These are phyloP conservation scores for Drosophila anomelani DNA, from an alignment of 2,888 invertebrate genomes.

Conservation along the genomic window DNA sequence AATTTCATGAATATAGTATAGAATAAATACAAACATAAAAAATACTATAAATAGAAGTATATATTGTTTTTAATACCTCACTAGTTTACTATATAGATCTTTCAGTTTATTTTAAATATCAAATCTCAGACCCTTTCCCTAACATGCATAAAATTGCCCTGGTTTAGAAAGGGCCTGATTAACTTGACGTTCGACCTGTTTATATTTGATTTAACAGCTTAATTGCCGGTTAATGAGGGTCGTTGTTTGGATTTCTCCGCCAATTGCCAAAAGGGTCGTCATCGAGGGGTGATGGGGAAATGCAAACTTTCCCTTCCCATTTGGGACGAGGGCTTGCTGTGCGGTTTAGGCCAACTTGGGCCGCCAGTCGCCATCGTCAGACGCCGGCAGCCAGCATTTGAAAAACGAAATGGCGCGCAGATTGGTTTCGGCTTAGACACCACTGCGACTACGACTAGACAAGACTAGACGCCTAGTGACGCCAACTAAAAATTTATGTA, in stretches of 20 bases:
- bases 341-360: slow-evolving; percentile 69
- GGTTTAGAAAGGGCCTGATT: neutral
- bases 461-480: slow-evolving; percentile 82
- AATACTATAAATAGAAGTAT: too few species aligned
- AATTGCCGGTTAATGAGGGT: slow-evolving; percentile 42
- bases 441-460: slow-evolving; percentile 65
- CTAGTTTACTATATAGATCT: too few species aligned
- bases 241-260: slow-evolving; percentile 29
- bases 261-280: slow-evolving; percentile 11
- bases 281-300: neutral
- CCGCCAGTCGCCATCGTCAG: slow-evolving; percentile 73
- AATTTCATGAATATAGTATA: too few species aligned
- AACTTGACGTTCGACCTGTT: slow-evolving; percentile 9
- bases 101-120: neutral
- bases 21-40: too few species aligned
- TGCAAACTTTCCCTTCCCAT: slow-evolving; percentile 38
- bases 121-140: neutral
- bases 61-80: too few species aligned
- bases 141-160: neutral
- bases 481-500: slow-evolving; percentile 78
- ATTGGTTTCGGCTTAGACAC: slow-evolving; percentile 80
- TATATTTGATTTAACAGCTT: slow-evolving; percentile 38
- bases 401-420: slow-evolving; percentile 58
- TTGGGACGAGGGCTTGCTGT: slow-evolving; percentile 31
- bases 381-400: slow-evolving; percentile 80